phyloP scores from a whole-genome alignment of 2,797 vertebrate species.

The Spondyliosoma cantharus region DNA sequence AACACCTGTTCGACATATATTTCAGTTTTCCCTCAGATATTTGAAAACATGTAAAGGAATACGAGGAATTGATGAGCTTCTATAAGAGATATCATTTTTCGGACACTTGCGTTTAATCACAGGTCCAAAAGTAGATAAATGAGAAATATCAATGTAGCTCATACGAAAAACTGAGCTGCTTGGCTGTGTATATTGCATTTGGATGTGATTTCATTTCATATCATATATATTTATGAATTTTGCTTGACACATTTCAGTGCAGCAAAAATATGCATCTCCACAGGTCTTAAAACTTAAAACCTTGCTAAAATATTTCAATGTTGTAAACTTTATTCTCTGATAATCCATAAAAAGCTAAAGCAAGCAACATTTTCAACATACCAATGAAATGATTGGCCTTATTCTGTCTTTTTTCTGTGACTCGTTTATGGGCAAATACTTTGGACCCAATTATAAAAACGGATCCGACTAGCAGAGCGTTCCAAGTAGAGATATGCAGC shows the following conservation, averaged over 20 bases:
- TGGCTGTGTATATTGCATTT: neutral
- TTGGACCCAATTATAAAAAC: constrained; percentile 15
- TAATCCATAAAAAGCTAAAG: constrained; percentile 10
- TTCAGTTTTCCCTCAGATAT: neutral
- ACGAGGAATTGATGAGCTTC: neutral
- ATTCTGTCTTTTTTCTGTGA: constrained; percentile 43
- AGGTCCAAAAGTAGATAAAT: neutral
- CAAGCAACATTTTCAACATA: neutral
- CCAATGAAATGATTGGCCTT: constrained; percentile 3
- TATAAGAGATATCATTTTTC: neutral
- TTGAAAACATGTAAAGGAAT: neutral
- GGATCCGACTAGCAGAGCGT: neutral
- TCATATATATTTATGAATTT: neutral
- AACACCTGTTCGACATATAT: constrained; percentile 30
- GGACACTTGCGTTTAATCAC: neutral
- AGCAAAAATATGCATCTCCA: neutral
- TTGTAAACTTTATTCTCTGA: neutral
- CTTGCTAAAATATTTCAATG: constrained; percentile 1
- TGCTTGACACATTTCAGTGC: neutral
- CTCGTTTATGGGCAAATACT: constrained; percentile 14
- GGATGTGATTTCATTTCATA: neutral
- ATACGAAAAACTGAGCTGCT: neutral
- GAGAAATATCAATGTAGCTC: neutral
- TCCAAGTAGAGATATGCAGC: too few relatives aligned
- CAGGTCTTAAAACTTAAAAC: neutral